A percentile compares a stretch with the other conserved stretches of the same genome.
phyloP scores from a whole-genome alignment of 2,888 invertebrate species.

The Melieria picta region DNA sequence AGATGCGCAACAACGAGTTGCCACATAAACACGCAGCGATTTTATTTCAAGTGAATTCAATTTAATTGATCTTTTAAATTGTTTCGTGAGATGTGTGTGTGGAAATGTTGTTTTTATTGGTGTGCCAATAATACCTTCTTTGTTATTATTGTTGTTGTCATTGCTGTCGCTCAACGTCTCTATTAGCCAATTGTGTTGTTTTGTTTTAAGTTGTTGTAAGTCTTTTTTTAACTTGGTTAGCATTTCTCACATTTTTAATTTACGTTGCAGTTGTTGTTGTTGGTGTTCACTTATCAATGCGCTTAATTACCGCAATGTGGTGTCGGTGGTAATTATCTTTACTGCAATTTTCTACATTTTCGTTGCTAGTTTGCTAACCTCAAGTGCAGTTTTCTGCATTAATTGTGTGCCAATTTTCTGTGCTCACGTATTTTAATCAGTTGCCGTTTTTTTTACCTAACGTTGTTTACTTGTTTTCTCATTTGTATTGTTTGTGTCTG shows the following conservation, averaged over 20 bases:
- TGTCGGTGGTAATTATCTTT: constrained; percentile 4
- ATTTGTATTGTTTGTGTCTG: too few relatives aligned
- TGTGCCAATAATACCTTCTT: background rate
- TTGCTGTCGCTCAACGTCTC: constrained; percentile 2
- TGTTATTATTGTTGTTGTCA: background rate
- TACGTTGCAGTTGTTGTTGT: too few relatives aligned
- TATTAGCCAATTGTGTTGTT: too few relatives aligned
- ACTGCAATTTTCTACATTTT: constrained; percentile 20
- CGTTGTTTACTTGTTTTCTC: constrained; percentile 10
- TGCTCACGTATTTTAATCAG: constrained; percentile 19
- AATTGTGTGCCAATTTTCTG: constrained; percentile 27
- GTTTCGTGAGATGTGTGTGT: constrained; percentile 14
- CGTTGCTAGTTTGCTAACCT: constrained; percentile 17
- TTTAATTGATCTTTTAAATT: background rate
- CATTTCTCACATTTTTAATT: constrained; percentile 23
- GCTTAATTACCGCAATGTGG: constrained; percentile 34
- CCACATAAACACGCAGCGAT: too few relatives aligned
- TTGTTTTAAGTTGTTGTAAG: background rate
- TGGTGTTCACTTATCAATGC: background rate
- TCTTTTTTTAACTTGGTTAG: background rate
- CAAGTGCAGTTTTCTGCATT: constrained; percentile 8
- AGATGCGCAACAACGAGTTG: too few relatives aligned
- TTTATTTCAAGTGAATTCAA: too few relatives aligned
- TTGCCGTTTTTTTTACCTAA: background rate
- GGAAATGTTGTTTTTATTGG: background rate